Evolutionary conservation across 2,113 vertebrate species (phyloP).

Genomic region (Trogon melanurus): DNA sequence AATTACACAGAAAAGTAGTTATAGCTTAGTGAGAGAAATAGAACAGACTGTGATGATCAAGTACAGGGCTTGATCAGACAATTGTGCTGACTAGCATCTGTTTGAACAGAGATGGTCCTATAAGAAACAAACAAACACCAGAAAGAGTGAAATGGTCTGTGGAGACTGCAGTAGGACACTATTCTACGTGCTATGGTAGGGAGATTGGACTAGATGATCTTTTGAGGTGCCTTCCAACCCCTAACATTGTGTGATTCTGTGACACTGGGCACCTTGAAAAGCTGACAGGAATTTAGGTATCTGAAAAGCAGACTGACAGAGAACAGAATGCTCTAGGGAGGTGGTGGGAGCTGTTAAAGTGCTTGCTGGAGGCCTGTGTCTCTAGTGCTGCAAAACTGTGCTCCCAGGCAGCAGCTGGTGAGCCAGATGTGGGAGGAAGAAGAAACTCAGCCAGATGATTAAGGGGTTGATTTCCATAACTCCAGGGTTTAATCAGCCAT

Average conservation of each 20-base stretch:
- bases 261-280: background rate
- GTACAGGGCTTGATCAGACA: background rate
- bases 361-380: background rate
- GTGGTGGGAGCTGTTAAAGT: background rate
- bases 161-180: background rate
- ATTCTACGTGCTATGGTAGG: no score
- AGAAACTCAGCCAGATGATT: background rate
- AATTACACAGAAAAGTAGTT: background rate
- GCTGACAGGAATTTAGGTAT: background rate
- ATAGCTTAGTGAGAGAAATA: background rate
- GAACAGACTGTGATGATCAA: background rate
- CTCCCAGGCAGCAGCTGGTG: background rate
- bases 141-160: background rate
- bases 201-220: no score
- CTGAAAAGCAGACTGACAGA: background rate
- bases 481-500: background rate
- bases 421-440: background rate
- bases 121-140: background rate
- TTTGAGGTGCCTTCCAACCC: no score
- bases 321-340: background rate
- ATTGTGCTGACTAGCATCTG: background rate
- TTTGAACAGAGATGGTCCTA: rapidly evolving
- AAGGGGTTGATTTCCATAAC: background rate
- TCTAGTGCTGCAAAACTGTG: background rate
- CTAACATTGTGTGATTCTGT: no score